Conservation (phyloP, 2,113 vertebrate species). For the Bettongia penicillata region DNA sequence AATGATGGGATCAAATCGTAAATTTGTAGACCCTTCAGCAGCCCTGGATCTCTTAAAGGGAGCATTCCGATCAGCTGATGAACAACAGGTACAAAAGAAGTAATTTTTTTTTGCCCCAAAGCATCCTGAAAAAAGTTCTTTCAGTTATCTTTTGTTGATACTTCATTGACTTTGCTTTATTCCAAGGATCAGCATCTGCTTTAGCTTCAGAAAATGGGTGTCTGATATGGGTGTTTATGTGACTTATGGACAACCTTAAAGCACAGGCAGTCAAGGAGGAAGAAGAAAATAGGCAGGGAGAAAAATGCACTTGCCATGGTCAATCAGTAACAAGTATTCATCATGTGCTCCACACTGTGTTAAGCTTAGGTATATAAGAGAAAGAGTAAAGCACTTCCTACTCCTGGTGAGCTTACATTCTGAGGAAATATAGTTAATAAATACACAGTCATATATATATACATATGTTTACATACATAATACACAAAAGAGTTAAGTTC, state of each 20-base stretch:
- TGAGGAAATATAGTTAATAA: not conserved
- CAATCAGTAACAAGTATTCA: not conserved
- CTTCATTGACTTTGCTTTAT: not conserved
- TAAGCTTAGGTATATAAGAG: not conserved
- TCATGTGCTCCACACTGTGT: not conserved
- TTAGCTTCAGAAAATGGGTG: conserved; percentile 54
- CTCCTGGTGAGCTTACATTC: not conserved
- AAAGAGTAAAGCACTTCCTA: not conserved
- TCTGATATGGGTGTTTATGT: not conserved
- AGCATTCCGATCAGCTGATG: conserved; percentile 92
- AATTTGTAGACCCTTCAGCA: conserved; percentile 95
- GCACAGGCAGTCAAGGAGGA: not conserved
- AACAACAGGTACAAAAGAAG: conserved; percentile 91
- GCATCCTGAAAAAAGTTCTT: rapidly evolving
- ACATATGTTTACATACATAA: not conserved
- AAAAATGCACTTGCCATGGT: not conserved
- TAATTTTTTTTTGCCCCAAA: not conserved
- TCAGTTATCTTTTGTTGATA: not conserved
- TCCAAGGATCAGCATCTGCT: not conserved
- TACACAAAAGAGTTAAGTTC: not conserved
- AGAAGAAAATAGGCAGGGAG: not conserved
- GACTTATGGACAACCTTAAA: not conserved
- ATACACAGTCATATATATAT: not conserved
- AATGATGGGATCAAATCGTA: conserved; percentile 94
- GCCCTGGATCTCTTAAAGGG: conserved; percentile 94